phyloP scores from a whole-genome alignment of 1,140 invertebrate genomes.

The Notospermus geniculatus region DNA sequence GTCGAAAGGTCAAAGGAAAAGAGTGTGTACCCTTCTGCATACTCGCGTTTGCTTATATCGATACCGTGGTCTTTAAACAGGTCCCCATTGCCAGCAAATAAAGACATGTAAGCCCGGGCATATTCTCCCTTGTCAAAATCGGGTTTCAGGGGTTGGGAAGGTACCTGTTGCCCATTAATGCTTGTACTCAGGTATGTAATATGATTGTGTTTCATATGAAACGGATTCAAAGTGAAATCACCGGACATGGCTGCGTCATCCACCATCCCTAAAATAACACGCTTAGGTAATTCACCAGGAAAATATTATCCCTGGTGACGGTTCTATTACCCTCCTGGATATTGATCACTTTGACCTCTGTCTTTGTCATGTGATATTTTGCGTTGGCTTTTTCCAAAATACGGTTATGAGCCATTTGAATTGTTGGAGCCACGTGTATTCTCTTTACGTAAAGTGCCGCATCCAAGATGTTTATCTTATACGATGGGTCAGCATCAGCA shows the following conservation, averaged over 20 bases:
- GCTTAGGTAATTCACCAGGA: slow-evolving; percentile 1
- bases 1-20: background rate
- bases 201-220: slow-evolving; percentile 2
- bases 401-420: background rate
- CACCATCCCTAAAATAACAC: background rate
- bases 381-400: background rate
- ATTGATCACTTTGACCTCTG: background rate
- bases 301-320: background rate
- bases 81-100: background rate
- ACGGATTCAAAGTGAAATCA: background rate
- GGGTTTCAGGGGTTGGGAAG: background rate
- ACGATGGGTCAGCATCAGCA: background rate
- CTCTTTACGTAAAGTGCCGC: background rate
- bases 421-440: background rate
- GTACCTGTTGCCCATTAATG: slow-evolving; percentile 1
- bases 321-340: background rate
- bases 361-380: slow-evolving; percentile 1
- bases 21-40: background rate
- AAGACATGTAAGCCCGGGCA: background rate
- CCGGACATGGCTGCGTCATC: background rate
- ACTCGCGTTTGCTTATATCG: background rate
- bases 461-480: background rate
- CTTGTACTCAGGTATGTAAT: background rate
- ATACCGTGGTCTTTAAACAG: background rate
- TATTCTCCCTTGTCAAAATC: background rate